Evolutionary conservation across 2,797 vertebrate genomes (phyloP).

Genomic region (Rhabdomys pumilio): DNA sequence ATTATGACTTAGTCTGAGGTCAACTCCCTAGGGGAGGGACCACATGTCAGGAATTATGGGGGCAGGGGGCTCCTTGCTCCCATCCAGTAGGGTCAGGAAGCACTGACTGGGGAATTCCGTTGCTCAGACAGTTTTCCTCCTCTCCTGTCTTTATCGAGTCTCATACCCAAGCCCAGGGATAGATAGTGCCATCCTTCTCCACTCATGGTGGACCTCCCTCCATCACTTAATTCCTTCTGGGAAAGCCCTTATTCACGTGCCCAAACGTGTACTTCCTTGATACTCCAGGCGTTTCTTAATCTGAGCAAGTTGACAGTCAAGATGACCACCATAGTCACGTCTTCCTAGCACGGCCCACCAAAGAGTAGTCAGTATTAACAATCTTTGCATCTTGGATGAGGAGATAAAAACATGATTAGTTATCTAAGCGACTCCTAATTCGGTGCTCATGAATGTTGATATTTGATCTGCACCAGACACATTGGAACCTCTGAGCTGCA

Average conservation of each 20-base stretch:
- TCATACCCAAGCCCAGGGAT: too few relatives aligned
- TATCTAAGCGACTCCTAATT: not conserved
- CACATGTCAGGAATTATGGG: not conserved
- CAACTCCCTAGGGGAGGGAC: not conserved
- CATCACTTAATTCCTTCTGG: not conserved
- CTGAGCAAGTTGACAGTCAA: not conserved
- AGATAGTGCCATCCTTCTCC: not conserved
- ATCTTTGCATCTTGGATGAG: not conserved
- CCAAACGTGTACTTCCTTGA: not conserved
- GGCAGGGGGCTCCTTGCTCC: not conserved
- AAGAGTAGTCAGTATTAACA: not conserved
- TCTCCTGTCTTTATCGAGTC: not conserved
- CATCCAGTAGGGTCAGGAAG: not conserved
- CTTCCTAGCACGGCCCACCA: not conserved
- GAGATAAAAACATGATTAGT: not conserved
- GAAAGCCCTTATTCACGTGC: not conserved
- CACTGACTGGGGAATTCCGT: not conserved
- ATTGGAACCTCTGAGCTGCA: too few relatives aligned
- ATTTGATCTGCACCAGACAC: accelerated
- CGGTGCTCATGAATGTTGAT: not conserved
- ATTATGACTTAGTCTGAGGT: not conserved
- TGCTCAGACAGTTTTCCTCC: not conserved
- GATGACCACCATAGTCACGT: not conserved
- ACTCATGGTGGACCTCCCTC: not conserved
- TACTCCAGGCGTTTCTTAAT: not conserved